Conservation (phyloP, 2,113 vertebrate species). For the Eulemur macaco region DNA sequence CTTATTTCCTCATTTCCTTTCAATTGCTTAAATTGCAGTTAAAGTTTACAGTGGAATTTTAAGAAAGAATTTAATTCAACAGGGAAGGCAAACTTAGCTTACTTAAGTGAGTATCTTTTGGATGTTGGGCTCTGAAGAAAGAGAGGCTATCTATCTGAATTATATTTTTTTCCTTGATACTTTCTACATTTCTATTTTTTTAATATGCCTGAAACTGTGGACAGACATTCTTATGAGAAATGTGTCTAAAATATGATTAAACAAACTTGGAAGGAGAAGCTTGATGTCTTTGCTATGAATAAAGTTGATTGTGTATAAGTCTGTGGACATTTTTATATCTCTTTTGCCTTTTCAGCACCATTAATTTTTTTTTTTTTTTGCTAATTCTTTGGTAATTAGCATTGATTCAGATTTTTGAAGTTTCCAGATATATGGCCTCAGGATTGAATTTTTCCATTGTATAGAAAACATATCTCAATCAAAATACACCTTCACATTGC, state of each 20-base stretch:
- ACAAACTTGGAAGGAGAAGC: not conserved
- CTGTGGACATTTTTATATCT: not conserved
- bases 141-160: too few species aligned
- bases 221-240: not conserved
- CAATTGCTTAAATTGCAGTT: too few species aligned
- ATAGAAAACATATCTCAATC: not conserved
- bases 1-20: too few species aligned
- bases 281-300: not conserved
- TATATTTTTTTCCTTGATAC: not conserved
- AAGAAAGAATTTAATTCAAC: too few species aligned
- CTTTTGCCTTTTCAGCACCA: not conserved
- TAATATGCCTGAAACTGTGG: not conserved
- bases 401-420: not conserved
- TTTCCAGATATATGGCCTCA: not conserved
- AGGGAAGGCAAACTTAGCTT: too few species aligned
- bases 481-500: not conserved
- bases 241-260: not conserved
- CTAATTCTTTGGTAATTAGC: not conserved
- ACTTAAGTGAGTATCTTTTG: too few species aligned
- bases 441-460: not conserved
- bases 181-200: not conserved
- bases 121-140: too few species aligned
- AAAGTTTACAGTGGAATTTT: too few species aligned
- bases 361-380: not conserved
- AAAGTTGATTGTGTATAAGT: not conserved